These are phyloP conservation scores for Sympetrum striolatum DNA, from an alignment of 2,888 invertebrate species.

Conservation along the genomic window DNA sequence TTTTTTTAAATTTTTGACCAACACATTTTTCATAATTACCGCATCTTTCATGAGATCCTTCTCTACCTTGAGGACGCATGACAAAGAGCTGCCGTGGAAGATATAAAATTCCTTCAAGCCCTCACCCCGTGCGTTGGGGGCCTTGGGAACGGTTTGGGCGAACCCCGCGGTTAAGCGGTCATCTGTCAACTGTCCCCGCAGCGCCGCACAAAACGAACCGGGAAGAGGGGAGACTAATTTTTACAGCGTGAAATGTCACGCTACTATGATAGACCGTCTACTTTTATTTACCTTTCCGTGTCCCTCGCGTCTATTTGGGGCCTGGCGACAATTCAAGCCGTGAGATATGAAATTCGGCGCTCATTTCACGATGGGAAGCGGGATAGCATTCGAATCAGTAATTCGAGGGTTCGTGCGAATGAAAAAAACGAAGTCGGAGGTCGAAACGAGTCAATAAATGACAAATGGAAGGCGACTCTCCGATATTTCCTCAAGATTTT, in stretches of 20 bases:
- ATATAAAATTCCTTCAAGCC: too few species aligned
- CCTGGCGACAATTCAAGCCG: not conserved
- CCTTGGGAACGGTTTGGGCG: not conserved
- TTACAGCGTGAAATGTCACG: not conserved
- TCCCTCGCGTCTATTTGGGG: not conserved
- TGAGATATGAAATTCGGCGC: not conserved
- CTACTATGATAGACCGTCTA: not conserved
- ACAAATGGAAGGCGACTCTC: too few species aligned
- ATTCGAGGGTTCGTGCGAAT: too few species aligned
- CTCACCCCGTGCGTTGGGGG: not conserved
- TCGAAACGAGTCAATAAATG: too few species aligned
- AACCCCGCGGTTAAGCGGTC: not conserved
- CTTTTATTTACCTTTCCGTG: not conserved
- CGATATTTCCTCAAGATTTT: too few species aligned
- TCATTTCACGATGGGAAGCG: not conserved
- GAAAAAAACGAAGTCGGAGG: too few species aligned
- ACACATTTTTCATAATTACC: too few species aligned
- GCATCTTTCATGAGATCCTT: too few species aligned
- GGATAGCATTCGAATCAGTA: too few species aligned
- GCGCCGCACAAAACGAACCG: not conserved
- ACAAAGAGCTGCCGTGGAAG: too few species aligned
- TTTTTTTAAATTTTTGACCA: too few species aligned
- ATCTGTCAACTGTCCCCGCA: not conserved
- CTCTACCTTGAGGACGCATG: too few species aligned
- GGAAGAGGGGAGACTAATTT: not conserved